Evolutionary conservation across 2,113 vertebrate genomes (phyloP).

Genomic region (Hyperopisus bebe): DNA sequence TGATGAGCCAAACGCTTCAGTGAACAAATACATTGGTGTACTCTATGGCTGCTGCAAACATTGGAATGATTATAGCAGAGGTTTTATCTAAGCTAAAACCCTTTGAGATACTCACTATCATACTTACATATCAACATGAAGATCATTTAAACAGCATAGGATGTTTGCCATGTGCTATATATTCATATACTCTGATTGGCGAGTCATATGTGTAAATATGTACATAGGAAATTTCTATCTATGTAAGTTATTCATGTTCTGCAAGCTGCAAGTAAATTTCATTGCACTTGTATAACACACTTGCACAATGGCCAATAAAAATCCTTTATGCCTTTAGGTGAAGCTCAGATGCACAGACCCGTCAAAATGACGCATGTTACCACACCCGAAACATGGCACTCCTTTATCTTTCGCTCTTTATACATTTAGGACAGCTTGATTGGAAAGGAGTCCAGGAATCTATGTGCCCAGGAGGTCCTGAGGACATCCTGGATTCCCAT

Average conservation of each 20-base stretch:
- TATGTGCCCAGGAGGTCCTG: neutral
- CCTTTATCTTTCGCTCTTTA: neutral
- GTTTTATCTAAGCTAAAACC: neutral
- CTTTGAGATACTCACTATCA: neutral
- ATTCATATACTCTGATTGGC: neutral
- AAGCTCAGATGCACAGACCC: neutral
- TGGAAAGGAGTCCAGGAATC: neutral
- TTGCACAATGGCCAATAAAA: neutral
- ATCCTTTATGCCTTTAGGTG: neutral
- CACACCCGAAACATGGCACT: neutral
- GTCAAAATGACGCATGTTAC: neutral
- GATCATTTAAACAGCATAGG: neutral
- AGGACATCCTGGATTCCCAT: neutral
- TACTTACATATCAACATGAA: neutral
- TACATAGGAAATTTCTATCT: neutral
- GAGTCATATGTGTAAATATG: neutral
- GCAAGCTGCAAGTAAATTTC: neutral
- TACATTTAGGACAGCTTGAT: neutral
- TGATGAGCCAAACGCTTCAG: neutral
- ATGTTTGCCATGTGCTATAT: neutral
- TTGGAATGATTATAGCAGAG: neutral
- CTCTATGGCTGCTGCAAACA: neutral
- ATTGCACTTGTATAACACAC: neutral
- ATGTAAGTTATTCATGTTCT: neutral
- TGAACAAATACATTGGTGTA: neutral